Evolutionary conservation across 2,113 vertebrate genomes (phyloP).

Genomic region (Etheostoma cragini): DNA sequence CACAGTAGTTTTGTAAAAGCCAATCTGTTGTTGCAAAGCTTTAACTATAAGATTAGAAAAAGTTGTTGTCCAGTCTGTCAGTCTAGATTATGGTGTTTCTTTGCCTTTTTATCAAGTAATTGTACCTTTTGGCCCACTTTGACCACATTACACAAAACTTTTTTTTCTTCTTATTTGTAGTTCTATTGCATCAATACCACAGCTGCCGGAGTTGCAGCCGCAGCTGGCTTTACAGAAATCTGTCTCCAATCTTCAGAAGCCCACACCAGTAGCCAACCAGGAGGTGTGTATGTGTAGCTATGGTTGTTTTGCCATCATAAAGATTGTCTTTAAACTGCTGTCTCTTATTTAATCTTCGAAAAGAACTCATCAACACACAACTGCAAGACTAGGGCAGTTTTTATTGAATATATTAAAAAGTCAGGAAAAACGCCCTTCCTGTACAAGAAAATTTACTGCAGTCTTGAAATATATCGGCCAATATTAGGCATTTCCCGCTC

Average conservation of each 20-base stretch:
- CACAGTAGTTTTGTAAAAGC: conserved; percentile 7
- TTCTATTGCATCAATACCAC: conserved; percentile 95
- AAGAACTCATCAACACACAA: not conserved
- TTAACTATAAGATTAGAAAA: not conserved
- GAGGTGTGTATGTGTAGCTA: conserved; percentile 85
- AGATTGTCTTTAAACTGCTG: not conserved
- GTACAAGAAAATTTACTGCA: not conserved
- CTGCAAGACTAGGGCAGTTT: not conserved
- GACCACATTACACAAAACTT: not conserved
- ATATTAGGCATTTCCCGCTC: no score
- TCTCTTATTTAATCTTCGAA: not conserved
- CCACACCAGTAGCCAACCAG: conserved; percentile 91
- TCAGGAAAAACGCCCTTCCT: not conserved
- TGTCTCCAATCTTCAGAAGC: conserved; percentile 99
- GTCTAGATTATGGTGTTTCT: not conserved
- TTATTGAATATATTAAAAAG: no score
- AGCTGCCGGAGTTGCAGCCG: conserved; percentile 98
- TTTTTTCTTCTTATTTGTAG: conserved; percentile 71
- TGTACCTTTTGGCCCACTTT: not conserved
- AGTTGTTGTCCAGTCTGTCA: not conserved
- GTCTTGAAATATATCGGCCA: not conserved
- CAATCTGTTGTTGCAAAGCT: not conserved
- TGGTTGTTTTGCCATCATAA: not conserved
- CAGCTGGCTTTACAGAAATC: conserved; percentile 99
- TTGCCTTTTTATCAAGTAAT: not conserved